Percentiles rank a stretch among this genome's conserved stretches.
Conservation (phyloP, 2,888 invertebrate species). For the Rosalia funebris region DNA sequence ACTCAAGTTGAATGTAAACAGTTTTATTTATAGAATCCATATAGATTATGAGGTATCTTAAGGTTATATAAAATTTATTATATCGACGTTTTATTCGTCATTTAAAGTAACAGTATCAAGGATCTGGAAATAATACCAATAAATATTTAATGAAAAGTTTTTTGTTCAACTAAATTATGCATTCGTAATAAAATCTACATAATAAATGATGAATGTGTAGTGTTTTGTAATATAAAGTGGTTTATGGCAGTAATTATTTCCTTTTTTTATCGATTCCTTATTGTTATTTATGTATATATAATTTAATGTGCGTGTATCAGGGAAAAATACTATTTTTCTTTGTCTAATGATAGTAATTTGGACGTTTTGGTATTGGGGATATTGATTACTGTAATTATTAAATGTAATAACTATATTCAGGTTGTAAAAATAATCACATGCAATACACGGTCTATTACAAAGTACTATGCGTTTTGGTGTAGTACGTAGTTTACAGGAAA, state of each 20-base stretch:
- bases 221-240: slow-evolving; percentile 6
- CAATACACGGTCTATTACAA: no score
- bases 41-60: neutral
- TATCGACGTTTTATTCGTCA: slow-evolving; percentile 3
- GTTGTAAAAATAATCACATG: no score
- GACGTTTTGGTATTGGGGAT: no score
- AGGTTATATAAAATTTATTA: slow-evolving; percentile 12
- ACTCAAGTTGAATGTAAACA: neutral
- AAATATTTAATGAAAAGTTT: slow-evolving; percentile 7
- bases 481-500: no score
- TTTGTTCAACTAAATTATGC: slow-evolving; percentile 11
- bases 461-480: no score
- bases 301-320: neutral
- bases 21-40: slow-evolving; percentile 4
- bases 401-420: no score
- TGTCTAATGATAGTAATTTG: no score
- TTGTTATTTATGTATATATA: neutral
- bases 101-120: neutral
- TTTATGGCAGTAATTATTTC: slow-evolving; percentile 8
- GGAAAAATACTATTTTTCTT: neutral
- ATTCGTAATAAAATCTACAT: slow-evolving; percentile 10
- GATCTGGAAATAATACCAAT: slow-evolving; percentile 6
- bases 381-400: no score
- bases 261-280: neutral
- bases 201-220: neutral